A percentile compares a stretch with the other conserved stretches of the same genome.
These are phyloP conservation scores for Drosophila aldrichi DNA, from an alignment of 2,888 invertebrate species.

Conservation along the genomic window DNA sequence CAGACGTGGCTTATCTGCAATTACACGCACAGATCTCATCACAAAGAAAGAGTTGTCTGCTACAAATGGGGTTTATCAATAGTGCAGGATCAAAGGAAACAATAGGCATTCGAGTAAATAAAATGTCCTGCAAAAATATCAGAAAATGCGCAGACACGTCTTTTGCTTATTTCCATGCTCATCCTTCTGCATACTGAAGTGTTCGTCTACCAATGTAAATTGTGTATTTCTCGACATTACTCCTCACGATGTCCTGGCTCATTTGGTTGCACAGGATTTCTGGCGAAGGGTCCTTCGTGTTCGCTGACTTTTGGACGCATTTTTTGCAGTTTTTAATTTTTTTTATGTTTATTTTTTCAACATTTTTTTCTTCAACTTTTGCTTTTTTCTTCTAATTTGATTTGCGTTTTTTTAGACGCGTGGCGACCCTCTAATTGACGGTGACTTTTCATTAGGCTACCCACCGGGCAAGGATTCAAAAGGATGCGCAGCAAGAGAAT, in stretches of 20 bases:
- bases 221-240: conserved; percentile 15
- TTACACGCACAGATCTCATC: conserved; percentile 38
- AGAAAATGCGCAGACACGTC: conserved; percentile 60
- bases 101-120: conserved; percentile 33
- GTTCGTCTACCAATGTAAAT: conserved; percentile 35
- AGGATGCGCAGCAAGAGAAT: conserved; percentile 58
- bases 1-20: conserved; percentile 57
- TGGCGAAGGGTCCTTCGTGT: conserved; percentile 50
- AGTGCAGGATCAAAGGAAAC: conserved; percentile 29
- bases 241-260: conserved; percentile 14
- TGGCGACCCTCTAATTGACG: conserved; percentile 73
- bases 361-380: conserved; percentile 13
- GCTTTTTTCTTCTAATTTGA: conserved; percentile 47
- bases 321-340: conserved; percentile 47
- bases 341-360: not conserved
- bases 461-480: conserved; percentile 54
- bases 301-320: conserved; percentile 67
- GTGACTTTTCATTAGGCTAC: conserved; percentile 72
- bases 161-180: conserved; percentile 9
- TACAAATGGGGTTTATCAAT: conserved; percentile 37
- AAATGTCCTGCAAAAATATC: conserved; percentile 13
- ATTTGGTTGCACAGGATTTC: conserved; percentile 68
- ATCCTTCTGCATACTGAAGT: conserved; percentile 43
- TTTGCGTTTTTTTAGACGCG: conserved; percentile 58
- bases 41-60: conserved; percentile 57